A percentile compares a stretch with the other conserved stretches of the same genome.
Conservation (phyloP, 2,888 invertebrate species). For the Lutraria lutraria region DNA sequence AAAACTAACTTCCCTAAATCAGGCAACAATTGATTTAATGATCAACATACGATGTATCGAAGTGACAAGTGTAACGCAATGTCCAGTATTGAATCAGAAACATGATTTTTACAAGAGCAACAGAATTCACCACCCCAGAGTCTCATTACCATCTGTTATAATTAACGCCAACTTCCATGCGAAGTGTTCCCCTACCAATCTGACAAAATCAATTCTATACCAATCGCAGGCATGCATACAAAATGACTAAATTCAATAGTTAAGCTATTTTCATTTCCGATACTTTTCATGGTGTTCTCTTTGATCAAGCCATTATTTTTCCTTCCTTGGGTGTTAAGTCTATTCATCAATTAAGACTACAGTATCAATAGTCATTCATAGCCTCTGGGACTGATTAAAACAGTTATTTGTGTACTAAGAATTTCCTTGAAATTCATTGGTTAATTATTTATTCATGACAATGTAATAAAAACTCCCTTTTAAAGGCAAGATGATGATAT, state of each 20-base stretch:
- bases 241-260: conserved; percentile 55
- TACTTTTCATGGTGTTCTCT: conserved; percentile 28
- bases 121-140: conserved; percentile 1
- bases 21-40: not conserved
- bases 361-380: not conserved
- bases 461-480: conserved; percentile 11
- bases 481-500: not conserved
- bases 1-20: not conserved
- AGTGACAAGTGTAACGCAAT: not conserved
- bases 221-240: conserved; percentile 58
- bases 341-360: conserved; percentile 19
- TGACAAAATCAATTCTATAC: conserved; percentile 40
- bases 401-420: conserved; percentile 11
- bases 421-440: conserved; percentile 21
- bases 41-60: not conserved
- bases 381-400: conserved; percentile 22
- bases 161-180: conserved; percentile 31
- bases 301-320: conserved; percentile 37
- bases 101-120: conserved; percentile 6
- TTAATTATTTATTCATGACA: conserved; percentile 19
- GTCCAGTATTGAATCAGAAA: not conserved
- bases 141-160: conserved; percentile 31
- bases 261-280: conserved; percentile 47
- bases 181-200: not conserved
- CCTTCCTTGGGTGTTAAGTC: not conserved